Base-by-base conservation (phyloP, 2,888 invertebrate genomes). In the Metacarcinus magister region DNA sequence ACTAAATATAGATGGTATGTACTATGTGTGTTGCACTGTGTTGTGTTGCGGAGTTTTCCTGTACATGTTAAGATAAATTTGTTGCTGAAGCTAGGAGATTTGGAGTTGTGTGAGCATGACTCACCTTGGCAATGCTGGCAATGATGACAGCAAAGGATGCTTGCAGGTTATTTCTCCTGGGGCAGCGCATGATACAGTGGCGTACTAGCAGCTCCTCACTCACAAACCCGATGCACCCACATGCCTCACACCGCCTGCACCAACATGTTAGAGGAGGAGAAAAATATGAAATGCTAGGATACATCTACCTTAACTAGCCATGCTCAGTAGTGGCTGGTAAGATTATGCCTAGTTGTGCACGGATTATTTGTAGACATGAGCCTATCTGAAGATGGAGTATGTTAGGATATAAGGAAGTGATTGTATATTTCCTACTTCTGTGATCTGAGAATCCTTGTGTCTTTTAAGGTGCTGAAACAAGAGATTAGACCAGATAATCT, bases 131-230 rank as follows among this genome's bases (percentile, higher is more conserved):
- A 44, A 93, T 89, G 82, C 44, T 95, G 23, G 89, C 43, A 13
- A 95, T 92, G 60, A 93, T 89, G 43, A 67, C 95, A 44, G 95
- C 95, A 46, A 95, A 95, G 32, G 95, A 95, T 10, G 44, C n/a
- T n/a, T 95, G 95, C 8, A 95, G 89, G 39, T 93, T 93, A 28
- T 95, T 95, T 44, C 95, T 93, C 28, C 43, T 87, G 39, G 89
- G 54, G 82, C 95, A 95, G 43, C 95, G 93, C 60, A 95, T 87
- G 90, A 95, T 43, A 39, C 89, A 89, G 89, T 95, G 95, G n/a
- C 95, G 95, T n/a, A 95, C 93, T 60, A 95, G 43, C n/a, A 95
- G 54, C 39, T 95, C 93, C 75, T 89, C 89, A 44, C 23, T 95
- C 8, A 60, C 54, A 44, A 95, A 95, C 19, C 95, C 95, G n/a